Conservation (phyloP, 2,113 vertebrate genomes). For the Misgurnus anguillicaudatus region DNA sequence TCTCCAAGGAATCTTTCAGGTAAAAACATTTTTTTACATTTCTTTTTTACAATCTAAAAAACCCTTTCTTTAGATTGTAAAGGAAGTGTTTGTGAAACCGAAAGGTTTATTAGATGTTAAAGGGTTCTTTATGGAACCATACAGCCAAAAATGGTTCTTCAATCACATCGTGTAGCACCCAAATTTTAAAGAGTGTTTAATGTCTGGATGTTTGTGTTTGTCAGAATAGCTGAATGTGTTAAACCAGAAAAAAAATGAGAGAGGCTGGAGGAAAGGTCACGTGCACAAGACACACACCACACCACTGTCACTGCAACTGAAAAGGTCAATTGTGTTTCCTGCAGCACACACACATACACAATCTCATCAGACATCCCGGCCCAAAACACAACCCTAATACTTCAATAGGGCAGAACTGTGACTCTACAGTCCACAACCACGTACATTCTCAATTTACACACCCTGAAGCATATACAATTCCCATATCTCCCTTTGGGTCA, state of each 20-base stretch:
- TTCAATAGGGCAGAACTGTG: not conserved
- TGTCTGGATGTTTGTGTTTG: slow-evolving; percentile 22
- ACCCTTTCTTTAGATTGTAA: no score
- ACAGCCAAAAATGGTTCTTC: no score
- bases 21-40: no score
- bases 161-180: no score
- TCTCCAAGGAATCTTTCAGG: no score
- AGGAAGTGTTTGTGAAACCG: no score
- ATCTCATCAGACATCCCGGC: slow-evolving; percentile 25
- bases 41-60: no score
- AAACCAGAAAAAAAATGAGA: slow-evolving; percentile 50
- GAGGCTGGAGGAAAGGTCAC: slow-evolving; percentile 71
- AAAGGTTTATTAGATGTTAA: no score
- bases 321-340: slow-evolving; percentile 75
- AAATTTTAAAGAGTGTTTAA: no score
- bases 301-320: slow-evolving; percentile 71
- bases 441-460: slow-evolving; percentile 3
- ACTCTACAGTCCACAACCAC: not conserved
- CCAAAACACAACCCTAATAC: slow-evolving; percentile 17
- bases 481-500: not conserved
- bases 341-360: slow-evolving; percentile 23
- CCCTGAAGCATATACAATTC: slow-evolving; percentile 9
- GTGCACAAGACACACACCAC: slow-evolving; percentile 56
- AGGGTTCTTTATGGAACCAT: no score
- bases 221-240: slow-evolving; percentile 50